These are phyloP conservation scores for Byasa hedistus DNA, from an alignment of 2,888 invertebrate genomes.

Conservation along the genomic window DNA sequence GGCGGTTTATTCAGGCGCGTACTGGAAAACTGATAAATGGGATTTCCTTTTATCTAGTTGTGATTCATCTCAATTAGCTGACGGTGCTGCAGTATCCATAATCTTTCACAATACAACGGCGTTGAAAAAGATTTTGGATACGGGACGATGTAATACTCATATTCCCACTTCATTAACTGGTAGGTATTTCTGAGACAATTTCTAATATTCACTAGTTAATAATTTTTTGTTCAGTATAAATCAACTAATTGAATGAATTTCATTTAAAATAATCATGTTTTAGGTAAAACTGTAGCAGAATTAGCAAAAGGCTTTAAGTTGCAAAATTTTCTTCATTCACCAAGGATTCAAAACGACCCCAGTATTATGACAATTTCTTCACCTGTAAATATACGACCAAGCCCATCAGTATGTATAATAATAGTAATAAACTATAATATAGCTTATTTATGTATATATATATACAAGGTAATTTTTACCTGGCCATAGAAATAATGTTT, in stretches of 20 bases:
- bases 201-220: too few species aligned
- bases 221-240: neutral
- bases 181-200: conserved; percentile 32
- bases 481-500: too few species aligned
- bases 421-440: too few species aligned
- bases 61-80: conserved; percentile 72
- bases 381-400: conserved; percentile 39
- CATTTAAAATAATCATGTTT: conserved; percentile 23
- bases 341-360: conserved; percentile 35
- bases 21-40: conserved; percentile 66
- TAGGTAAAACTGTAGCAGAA: conserved; percentile 69
- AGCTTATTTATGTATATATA: too few species aligned
- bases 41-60: conserved; percentile 62
- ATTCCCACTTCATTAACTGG: conserved; percentile 71
- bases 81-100: conserved; percentile 72
- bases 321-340: conserved; percentile 47
- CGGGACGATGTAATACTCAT: conserved; percentile 68
- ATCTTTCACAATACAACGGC: conserved; percentile 64
- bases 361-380: conserved; percentile 35
- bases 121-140: conserved; percentile 61
- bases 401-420: conserved; percentile 11
- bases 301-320: conserved; percentile 68
- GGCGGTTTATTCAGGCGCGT: conserved; percentile 64
- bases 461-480: too few species aligned
- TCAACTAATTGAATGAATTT: neutral